Conservation (phyloP, 2,888 invertebrate genomes). For the Stramonita haemastoma region DNA sequence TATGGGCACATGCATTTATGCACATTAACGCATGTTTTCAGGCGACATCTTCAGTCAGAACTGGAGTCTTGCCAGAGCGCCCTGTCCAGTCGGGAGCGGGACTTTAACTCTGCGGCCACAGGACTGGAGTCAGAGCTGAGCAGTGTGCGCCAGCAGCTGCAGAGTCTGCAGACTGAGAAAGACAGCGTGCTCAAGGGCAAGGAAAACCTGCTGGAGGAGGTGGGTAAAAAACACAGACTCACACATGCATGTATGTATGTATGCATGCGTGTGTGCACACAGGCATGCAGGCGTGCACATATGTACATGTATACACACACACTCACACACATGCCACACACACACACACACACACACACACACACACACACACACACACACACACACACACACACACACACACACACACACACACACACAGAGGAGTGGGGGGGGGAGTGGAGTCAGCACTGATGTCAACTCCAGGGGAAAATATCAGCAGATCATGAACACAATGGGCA, state of each 20-base stretch:
- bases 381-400: not conserved
- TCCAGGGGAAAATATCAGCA: no score
- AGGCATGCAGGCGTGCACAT: not conserved
- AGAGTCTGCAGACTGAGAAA: constrained; percentile 62
- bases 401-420: not conserved
- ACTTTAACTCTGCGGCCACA: constrained; percentile 61
- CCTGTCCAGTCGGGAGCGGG: constrained; percentile 58
- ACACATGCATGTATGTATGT: no score
- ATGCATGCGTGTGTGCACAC: not conserved
- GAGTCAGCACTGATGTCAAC: no score
- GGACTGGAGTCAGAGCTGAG: constrained; percentile 63
- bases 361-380: not conserved
- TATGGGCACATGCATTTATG: not conserved
- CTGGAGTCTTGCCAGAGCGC: constrained; percentile 52
- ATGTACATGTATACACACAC: not conserved
- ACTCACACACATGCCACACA: not conserved
- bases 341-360: not conserved
- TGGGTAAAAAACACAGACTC: no score
- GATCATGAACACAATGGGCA: no score
- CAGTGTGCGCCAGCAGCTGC: constrained; percentile 58
- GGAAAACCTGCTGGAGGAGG: constrained; percentile 73
- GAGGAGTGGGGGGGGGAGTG: no score
- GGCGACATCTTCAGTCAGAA: constrained; percentile 60
- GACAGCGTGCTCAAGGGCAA: constrained; percentile 68
- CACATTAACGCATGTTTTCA: not conserved